Evolutionary conservation across 1,140 invertebrate species (phyloP).

Genomic region (Conus ventricosus): DNA sequence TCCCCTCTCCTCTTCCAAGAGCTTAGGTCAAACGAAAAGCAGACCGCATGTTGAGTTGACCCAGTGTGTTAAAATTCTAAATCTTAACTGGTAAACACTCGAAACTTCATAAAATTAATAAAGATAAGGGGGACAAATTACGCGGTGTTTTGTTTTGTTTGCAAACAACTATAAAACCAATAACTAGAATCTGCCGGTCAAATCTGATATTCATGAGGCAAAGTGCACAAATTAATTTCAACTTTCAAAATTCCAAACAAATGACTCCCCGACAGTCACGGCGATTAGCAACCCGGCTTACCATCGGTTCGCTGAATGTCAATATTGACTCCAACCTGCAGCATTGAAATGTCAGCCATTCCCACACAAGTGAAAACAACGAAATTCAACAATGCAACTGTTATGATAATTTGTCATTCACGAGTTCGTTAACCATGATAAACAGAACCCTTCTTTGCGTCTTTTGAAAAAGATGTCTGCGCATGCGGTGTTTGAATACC

Average conservation of each 20-base stretch:
- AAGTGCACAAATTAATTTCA: no score
- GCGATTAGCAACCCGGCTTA: conserved; percentile 75
- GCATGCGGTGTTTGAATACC: conserved; percentile 29
- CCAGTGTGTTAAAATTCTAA: no score
- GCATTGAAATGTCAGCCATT: conserved; percentile 59
- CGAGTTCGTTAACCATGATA: not conserved
- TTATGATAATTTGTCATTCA: not conserved
- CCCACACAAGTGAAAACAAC: not conserved
- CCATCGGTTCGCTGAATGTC: conserved; percentile 96
- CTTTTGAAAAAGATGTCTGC: conserved; percentile 32
- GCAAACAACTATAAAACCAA: no score
- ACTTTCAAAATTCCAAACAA: not conserved
- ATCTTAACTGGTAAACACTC: no score
- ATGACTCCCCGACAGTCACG: not conserved
- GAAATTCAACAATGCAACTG: not conserved
- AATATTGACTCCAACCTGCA: conserved; percentile 84
- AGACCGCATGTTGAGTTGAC: no score
- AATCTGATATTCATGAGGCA: no score
- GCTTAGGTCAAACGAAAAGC: no score
- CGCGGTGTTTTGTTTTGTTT: no score
- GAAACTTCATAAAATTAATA: no score
- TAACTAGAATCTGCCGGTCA: no score
- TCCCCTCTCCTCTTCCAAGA: no score
- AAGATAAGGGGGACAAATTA: no score
- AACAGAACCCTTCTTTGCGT: conserved; percentile 11